phyloP scores from a whole-genome alignment of 2,113 vertebrate genomes.

The Pluvianellus socialis region DNA sequence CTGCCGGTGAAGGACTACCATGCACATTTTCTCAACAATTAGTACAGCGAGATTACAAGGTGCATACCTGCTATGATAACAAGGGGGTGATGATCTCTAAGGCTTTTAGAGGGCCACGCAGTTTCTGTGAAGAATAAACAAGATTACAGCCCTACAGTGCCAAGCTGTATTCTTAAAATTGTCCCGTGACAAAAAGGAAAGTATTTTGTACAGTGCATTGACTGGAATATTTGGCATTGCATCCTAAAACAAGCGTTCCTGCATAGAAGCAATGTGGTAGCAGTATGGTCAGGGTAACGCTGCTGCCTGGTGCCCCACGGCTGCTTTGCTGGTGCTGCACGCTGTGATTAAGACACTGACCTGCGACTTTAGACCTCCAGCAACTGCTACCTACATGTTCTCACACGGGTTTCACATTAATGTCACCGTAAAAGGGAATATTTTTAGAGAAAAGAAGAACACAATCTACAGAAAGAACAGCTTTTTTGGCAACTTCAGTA shows the following conservation, averaged over 20 bases:
- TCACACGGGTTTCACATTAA: background rate
- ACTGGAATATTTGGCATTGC: background rate
- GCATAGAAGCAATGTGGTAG: background rate
- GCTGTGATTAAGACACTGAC: background rate
- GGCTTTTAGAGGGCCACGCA: slow-evolving; percentile 63
- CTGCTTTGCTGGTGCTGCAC: background rate
- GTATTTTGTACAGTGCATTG: fast-evolving
- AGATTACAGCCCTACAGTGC: background rate
- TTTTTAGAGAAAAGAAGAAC: background rate
- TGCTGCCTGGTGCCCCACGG: background rate
- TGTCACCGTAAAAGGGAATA: background rate
- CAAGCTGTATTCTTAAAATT: background rate
- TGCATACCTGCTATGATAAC: slow-evolving; percentile 77
- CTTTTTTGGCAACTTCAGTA: background rate
- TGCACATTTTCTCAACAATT: slow-evolving; percentile 84
- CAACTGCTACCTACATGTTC: background rate
- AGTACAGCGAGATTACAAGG: slow-evolving; percentile 74
- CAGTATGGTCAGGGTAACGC: background rate
- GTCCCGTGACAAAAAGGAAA: background rate
- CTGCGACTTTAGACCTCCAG: slow-evolving; percentile 3
- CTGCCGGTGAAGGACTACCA: slow-evolving; percentile 81
- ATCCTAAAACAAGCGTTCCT: background rate
- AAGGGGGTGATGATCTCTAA: slow-evolving; percentile 52
- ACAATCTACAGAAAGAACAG: background rate
- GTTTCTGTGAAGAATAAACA: slow-evolving; percentile 53